phyloP scores from a whole-genome alignment of 2,113 vertebrate genomes.

The Neogale vison region DNA sequence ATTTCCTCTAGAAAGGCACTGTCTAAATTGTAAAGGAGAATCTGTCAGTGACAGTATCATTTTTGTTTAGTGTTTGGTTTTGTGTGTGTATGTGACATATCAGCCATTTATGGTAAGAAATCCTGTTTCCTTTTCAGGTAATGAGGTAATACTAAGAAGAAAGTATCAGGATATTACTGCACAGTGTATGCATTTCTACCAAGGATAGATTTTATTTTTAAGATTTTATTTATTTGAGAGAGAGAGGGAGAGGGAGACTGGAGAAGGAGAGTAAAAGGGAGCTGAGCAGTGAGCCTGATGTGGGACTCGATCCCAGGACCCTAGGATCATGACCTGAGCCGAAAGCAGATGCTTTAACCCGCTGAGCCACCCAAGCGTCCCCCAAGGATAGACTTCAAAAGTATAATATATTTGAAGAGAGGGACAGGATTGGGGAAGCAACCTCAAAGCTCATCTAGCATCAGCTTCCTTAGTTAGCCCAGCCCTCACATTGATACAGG shows the following conservation, averaged over 20 bases:
- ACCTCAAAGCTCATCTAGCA: background rate
- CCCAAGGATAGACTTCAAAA: background rate
- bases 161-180: background rate
- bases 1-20: conserved; percentile 25
- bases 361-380: no score
- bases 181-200: background rate
- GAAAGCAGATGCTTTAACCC: no score
- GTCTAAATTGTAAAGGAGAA: background rate
- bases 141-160: background rate
- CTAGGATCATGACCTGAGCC: no score
- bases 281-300: no score
- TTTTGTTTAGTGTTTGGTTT: background rate
- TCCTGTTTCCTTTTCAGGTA: conserved; percentile 37
- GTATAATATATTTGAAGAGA: background rate
- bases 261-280: no score
- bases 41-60: background rate
- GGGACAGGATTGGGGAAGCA: background rate
- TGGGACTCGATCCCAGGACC: no score
- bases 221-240: no score
- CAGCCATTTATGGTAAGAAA: background rate
- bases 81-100: background rate
- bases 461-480: background rate
- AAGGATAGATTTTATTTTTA: background rate
- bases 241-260: no score
- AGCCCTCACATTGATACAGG: background rate